A percentile compares a stretch with the other conserved stretches of the same genome.
phyloP scores from a whole-genome alignment of 2,888 invertebrate species.

The Pristionchus arcanus region DNA sequence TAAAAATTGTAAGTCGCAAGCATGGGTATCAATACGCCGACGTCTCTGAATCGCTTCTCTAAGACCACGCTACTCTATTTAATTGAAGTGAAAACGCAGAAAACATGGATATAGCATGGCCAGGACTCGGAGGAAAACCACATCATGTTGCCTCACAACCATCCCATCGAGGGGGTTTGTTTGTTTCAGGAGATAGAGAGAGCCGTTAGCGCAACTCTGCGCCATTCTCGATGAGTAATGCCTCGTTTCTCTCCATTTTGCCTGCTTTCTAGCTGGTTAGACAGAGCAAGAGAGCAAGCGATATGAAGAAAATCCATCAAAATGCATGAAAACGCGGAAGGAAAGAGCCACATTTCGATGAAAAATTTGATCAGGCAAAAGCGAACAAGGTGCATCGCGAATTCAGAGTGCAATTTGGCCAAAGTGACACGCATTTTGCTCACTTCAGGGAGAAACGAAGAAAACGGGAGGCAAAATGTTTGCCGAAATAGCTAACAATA shows the following conservation, averaged over 20 bases:
- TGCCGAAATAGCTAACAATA: conserved; percentile 20
- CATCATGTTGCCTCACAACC: too few species aligned
- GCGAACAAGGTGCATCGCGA: not conserved
- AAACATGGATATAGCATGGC: too few species aligned
- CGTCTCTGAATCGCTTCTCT: too few species aligned
- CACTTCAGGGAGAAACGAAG: not conserved
- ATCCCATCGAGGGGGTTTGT: too few species aligned
- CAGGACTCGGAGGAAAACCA: too few species aligned
- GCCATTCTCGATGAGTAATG: not conserved
- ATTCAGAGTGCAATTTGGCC: conserved; percentile 24
- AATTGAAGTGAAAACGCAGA: too few species aligned
- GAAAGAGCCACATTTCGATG: not conserved
- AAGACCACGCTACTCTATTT: too few species aligned
- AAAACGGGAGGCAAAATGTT: not conserved
- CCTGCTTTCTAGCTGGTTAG: too few species aligned
- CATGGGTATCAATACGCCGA: too few species aligned
- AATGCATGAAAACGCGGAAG: conserved; percentile 7
- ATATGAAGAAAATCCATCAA: not conserved
- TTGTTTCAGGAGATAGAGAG: not conserved
- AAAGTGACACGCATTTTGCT: not conserved
- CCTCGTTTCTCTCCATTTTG: too few species aligned
- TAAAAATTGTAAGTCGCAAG: too few species aligned
- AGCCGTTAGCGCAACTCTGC: not conserved
- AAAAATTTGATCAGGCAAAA: not conserved
- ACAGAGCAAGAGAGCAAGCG: not conserved